Evolutionary conservation across 2,113 vertebrate species (phyloP).

Genomic region (Opisthocomus hoazin): DNA sequence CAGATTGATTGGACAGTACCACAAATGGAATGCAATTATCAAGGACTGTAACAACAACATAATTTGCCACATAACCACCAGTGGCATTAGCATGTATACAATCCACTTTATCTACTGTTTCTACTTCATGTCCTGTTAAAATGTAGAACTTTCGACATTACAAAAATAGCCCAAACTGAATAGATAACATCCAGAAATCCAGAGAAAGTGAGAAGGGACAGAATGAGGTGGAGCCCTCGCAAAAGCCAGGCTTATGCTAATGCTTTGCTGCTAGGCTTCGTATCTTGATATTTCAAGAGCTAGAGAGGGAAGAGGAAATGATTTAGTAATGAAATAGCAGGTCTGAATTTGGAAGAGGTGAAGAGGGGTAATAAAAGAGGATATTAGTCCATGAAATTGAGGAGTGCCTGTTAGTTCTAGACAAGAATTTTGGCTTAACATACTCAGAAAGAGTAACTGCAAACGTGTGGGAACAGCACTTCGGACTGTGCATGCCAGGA

Average conservation of each 20-base stretch:
- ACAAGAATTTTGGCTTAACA: background rate
- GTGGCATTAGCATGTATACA: background rate
- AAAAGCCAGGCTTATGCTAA: background rate
- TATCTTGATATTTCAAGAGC: background rate
- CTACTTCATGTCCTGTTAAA: background rate
- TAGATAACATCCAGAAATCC: background rate
- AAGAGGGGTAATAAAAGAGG: background rate
- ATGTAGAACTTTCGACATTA: background rate
- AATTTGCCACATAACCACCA: background rate
- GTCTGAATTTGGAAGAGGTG: background rate
- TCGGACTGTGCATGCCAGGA: background rate
- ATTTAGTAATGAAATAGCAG: background rate
- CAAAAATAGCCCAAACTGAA: background rate
- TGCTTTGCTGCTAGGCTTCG: background rate
- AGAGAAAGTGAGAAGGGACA: background rate
- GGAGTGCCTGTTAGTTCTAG: background rate
- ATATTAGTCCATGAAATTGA: background rate
- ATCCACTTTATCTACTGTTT: background rate
- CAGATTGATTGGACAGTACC: background rate
- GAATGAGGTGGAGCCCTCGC: background rate
- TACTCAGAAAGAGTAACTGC: background rate
- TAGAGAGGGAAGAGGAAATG: background rate
- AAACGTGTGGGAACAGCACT: rapidly evolving
- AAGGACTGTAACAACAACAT: background rate
- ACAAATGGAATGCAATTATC: rapidly evolving